Conservation (phyloP, 1,140 invertebrate genomes). For the Oscheius sp. region DNA sequence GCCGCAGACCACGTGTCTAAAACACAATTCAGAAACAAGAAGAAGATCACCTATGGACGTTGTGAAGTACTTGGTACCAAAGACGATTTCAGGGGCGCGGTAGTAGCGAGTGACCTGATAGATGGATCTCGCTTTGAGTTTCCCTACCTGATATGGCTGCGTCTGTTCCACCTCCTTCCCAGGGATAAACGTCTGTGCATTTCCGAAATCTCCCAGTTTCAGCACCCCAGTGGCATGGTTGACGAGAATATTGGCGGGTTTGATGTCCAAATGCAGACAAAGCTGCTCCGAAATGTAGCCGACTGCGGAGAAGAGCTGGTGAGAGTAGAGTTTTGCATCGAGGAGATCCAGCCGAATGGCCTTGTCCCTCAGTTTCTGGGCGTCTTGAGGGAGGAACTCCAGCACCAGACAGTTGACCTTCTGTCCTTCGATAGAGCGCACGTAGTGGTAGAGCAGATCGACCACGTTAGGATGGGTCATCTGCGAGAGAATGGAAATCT, state of each 20-base stretch:
- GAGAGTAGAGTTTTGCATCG: slow-evolving; percentile 28
- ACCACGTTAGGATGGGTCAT: slow-evolving; percentile 23
- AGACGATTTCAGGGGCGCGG: slow-evolving; percentile 36
- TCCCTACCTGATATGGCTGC: slow-evolving; percentile 18
- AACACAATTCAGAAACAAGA: slow-evolving; percentile 22
- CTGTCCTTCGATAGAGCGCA: background rate
- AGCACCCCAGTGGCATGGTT: slow-evolving; percentile 22
- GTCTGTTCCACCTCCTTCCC: slow-evolving; percentile 3
- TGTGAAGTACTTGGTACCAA: slow-evolving; percentile 35
- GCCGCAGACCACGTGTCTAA: slow-evolving; percentile 97
- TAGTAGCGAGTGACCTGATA: slow-evolving; percentile 41
- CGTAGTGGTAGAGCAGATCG: slow-evolving; percentile 21
- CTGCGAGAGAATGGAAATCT: slow-evolving; percentile 12
- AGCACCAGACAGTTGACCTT: slow-evolving; percentile 35
- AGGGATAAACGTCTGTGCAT: slow-evolving; percentile 21
- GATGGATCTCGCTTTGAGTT: background rate
- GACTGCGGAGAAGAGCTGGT: slow-evolving; percentile 25
- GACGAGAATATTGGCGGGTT: slow-evolving; percentile 39
- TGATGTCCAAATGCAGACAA: slow-evolving; percentile 36
- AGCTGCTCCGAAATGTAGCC: slow-evolving; percentile 15
- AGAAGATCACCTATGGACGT: background rate
- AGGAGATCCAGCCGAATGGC: slow-evolving; percentile 31
- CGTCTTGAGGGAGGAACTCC: slow-evolving; percentile 31
- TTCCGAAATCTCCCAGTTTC: slow-evolving; percentile 42
- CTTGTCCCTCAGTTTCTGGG: slow-evolving; percentile 28